Evolutionary conservation across 2,797 vertebrate species (phyloP), one percentile per base, ranked within the genome.

Genomic region (Labroides dimidiatus): DNA sequence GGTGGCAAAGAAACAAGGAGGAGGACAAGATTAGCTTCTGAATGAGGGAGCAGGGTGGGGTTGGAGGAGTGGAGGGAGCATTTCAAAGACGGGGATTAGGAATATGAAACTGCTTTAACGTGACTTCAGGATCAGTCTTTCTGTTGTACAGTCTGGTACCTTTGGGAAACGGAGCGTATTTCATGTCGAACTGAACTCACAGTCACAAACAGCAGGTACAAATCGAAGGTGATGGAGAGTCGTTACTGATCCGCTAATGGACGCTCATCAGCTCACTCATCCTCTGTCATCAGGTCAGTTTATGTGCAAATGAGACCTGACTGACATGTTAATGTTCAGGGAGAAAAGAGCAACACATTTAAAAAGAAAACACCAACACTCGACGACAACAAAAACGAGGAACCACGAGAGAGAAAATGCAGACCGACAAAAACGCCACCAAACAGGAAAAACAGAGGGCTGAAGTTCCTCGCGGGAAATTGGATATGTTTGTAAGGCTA

Each of bases 1-100:
- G 64, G 71, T 61, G 75, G 74, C 69, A 52, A 72, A 71, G 72
- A 75, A 77, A 80, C 71, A 64, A 80, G 71, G 57, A 75, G 70
- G 76, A 67, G 62, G 78, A 79, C 48, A 20, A 79, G 77, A 87
- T 88, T 84, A 88, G 72, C 69, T 45, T 36, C 52, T 72, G 69
- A 72, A 78, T 49, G 74, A 78, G 64, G 61, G 24, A 43, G 43
- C 64, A 30, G 51, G 75, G 52, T 62, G 67, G 45, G 30, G 55
- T 37, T 3, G 2, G 36, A 41, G 23, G 39, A n/a, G 30, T 36
- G 52, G 20, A 30, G 48, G 48, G 19, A 23, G 20, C 5, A 15
- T 15, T 14, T 24, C 24, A 50, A 64, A 61, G 56, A 60, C 19
- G 27, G 27, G 72, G 16, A 17, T 59, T 27, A 19, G 49, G 15